Evolutionary conservation across 2,888 invertebrate genomes (phyloP).

Genomic region (Morpho deidamia): DNA sequence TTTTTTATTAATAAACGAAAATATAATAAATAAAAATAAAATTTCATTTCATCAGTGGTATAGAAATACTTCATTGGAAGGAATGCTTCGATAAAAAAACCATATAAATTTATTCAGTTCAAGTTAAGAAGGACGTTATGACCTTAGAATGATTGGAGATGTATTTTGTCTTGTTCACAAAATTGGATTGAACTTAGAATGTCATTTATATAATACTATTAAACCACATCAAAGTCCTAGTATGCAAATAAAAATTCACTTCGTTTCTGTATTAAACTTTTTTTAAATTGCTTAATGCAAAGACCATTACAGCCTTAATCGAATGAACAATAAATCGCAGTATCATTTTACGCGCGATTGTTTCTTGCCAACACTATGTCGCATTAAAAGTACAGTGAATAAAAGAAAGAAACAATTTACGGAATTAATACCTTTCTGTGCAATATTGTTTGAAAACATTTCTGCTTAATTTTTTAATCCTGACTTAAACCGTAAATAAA

Average conservation of each 20-base stretch:
- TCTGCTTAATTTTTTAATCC: slow-evolving; percentile 1
- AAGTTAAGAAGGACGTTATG: background rate
- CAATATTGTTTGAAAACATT: slow-evolving; percentile 1
- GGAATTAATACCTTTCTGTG: slow-evolving; percentile 1
- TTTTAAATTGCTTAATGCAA: slow-evolving; percentile 8
- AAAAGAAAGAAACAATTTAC: slow-evolving; percentile 10
- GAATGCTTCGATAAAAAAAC: too few species aligned
- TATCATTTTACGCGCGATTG: slow-evolving; percentile 48
- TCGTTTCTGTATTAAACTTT: background rate
- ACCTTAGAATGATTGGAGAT: background rate
- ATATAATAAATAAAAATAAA: too few species aligned
- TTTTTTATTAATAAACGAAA: too few species aligned
- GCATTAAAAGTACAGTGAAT: slow-evolving; percentile 27
- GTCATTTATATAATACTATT: background rate
- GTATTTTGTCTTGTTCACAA: too few species aligned
- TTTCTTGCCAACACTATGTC: slow-evolving; percentile 34
- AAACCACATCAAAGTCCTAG: background rate
- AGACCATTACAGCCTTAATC: slow-evolving; percentile 28
- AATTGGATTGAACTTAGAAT: too few species aligned
- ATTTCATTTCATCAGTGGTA: too few species aligned
- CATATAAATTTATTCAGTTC: too few species aligned
- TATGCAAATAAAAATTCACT: too few species aligned
- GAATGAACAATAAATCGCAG: slow-evolving; percentile 40
- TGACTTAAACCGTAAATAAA: too few species aligned
- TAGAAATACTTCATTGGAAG: too few species aligned